Conservation (phyloP, 2,113 vertebrate species). For the Lynx canadensis region DNA sequence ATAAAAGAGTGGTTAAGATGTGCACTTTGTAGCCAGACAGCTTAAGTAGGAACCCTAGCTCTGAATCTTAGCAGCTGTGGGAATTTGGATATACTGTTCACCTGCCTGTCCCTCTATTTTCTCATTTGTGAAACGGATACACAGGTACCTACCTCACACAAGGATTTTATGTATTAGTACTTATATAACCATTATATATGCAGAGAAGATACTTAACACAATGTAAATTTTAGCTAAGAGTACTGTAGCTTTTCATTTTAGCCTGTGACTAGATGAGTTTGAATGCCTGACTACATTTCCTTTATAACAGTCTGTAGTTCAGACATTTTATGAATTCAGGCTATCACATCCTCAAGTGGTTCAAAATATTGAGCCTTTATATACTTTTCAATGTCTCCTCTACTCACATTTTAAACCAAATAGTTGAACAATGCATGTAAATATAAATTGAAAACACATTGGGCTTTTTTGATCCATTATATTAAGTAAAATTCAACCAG, state of each 20-base stretch:
- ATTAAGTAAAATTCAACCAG: slow-evolving; percentile 21
- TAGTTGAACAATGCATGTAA: background rate
- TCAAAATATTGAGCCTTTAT: background rate
- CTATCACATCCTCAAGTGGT: background rate
- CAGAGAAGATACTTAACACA: background rate
- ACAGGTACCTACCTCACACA: background rate
- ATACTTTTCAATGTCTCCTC: background rate
- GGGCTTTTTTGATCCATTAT: background rate
- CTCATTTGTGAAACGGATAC: background rate
- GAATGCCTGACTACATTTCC: background rate
- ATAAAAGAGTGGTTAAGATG: background rate
- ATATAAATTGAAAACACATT: background rate
- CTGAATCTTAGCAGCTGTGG: background rate
- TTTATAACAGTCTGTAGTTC: background rate
- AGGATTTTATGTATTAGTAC: background rate
- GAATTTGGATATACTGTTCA: background rate
- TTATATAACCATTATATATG: background rate
- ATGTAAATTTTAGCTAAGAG: background rate
- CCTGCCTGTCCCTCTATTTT: background rate
- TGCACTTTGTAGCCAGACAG: background rate
- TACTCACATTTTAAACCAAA: background rate
- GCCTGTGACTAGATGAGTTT: background rate
- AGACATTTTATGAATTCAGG: background rate
- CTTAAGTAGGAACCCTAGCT: background rate
- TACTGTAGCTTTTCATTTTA: background rate